Evolutionary conservation across 2,113 vertebrate species (phyloP), one percentile per base, ranked within the genome.

Genomic region (Syrrhaptes paradoxus): DNA sequence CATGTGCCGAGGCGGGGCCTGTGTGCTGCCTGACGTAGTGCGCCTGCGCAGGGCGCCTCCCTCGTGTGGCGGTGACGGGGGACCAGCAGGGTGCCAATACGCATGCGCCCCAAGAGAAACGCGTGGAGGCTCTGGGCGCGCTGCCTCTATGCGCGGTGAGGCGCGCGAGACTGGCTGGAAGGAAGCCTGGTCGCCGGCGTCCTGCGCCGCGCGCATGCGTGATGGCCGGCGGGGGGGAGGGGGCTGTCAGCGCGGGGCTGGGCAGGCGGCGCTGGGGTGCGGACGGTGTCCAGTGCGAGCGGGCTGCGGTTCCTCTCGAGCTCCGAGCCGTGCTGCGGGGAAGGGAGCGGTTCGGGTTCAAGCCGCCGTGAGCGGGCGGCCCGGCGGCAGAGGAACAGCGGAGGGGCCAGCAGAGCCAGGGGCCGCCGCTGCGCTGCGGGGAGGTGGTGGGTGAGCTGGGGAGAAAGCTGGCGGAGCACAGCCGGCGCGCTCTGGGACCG

Each of bases 181-280:
- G 7, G 7, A 9, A 0, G 22, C 4, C 43, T 11, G 41, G 31
- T 13, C 7, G 61, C 14, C 21, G 43, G 2, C 16, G 32, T 2
- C 9, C 38, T 41, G 11, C 38, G 38, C 13, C 49, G 20, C 26
- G 62, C 65, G 65, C 43, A 20, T 49, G 67, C 66, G 62, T 8
- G 17, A 7, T 12, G 38, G 38, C 38, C 38, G 38, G 38, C 38
- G 38, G 9, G 36, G 36, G 36, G 36, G 36, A 36, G 36, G 36
- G 36, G 36, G 36, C 36, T 36, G 20, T 21, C 15, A 11, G 20
- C 48, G 57, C 20, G 13, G 43, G 36, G 36, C 36, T 36, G 36
- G 36, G 36, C 36, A 36, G 36, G 36, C 36, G 36, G 3, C 8
- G 5, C 3, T 0, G 0, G 1, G 31, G 13, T 4, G 7, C 38